Percentiles rank a stretch among this genome's conserved stretches.
Evolutionary conservation across 2,888 invertebrate genomes (phyloP).

Genomic region (Ashinkailepas kermadecensis): DNA sequence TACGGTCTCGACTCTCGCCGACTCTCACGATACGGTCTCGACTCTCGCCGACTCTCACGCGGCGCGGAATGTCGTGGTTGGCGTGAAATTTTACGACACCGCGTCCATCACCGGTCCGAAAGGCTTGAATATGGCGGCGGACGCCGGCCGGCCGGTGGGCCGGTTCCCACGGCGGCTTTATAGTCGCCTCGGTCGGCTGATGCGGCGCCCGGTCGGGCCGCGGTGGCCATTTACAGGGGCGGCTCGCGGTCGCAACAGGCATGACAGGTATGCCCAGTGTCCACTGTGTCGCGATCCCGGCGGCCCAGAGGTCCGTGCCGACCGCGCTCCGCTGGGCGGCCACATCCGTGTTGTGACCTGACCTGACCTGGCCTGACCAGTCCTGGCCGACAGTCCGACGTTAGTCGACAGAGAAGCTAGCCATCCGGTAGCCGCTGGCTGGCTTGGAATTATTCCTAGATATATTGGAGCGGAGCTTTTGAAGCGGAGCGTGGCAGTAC

Average conservation of each 20-base stretch:
- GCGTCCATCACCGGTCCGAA: constrained; percentile 6
- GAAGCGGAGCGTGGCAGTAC: no score
- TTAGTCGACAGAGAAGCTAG: no score
- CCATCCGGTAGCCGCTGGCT: no score
- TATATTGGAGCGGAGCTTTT: no score
- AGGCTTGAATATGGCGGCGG: constrained; percentile 12
- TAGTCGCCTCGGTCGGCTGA: neutral
- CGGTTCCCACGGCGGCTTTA: constrained; percentile 4
- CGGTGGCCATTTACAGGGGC: neutral
- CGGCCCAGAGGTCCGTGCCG: neutral
- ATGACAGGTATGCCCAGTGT: no score
- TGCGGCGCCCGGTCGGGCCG: neutral
- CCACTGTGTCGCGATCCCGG: no score
- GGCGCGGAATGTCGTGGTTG: neutral
- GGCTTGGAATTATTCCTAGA: no score
- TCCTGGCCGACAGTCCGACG: no score
- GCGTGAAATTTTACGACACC: neutral
- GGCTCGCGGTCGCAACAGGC: neutral
- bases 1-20: neutral
- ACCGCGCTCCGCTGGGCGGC: neutral
- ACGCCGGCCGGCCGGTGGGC: neutral
- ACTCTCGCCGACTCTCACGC: neutral
- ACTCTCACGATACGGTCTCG: neutral
- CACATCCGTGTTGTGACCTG: no score
- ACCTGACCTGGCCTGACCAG: no score